A percentile compares a stretch with the other conserved stretches of the same genome.
Evolutionary conservation across 2,888 invertebrate genomes (phyloP).

Genomic region (Craniophora ligustri): DNA sequence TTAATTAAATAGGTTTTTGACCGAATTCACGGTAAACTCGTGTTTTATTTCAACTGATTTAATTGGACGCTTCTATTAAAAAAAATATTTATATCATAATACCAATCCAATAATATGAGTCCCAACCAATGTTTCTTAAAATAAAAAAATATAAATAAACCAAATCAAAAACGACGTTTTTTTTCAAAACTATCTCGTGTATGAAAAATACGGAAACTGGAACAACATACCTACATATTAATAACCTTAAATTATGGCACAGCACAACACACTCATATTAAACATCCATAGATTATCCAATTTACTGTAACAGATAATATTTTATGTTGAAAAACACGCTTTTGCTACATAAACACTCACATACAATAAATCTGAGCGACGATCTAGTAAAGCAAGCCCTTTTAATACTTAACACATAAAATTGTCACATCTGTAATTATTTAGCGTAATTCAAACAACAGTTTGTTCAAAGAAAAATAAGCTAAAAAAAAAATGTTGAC

Average conservation of each 20-base stretch:
- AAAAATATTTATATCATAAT: no score
- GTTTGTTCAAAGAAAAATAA: slow-evolving; percentile 11
- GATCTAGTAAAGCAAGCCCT: neutral
- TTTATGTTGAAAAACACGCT: slow-evolving; percentile 21
- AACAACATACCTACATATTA: slow-evolving; percentile 6
- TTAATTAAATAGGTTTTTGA: no score
- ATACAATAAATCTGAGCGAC: slow-evolving; percentile 15
- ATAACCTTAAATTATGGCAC: slow-evolving; percentile 16
- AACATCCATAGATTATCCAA: slow-evolving; percentile 25
- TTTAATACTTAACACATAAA: neutral
- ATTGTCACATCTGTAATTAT: slow-evolving; percentile 5
- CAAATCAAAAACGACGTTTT: no score
- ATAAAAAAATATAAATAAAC: no score
- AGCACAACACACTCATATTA: slow-evolving; percentile 6
- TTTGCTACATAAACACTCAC: slow-evolving; percentile 12
- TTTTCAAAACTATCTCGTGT: neutral
- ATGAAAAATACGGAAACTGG: slow-evolving; percentile 17
- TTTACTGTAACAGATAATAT: slow-evolving; percentile 13
- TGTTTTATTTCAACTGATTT: no score
- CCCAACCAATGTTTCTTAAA: no score
- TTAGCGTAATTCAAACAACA: slow-evolving; percentile 12
- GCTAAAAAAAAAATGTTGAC: slow-evolving; percentile 16
- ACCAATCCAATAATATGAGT: no score
- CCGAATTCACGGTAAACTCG: no score
- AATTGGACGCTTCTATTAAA: no score